Evolutionary conservation across 1,140 invertebrate genomes (phyloP).

Genomic region (Linepithema humile): DNA sequence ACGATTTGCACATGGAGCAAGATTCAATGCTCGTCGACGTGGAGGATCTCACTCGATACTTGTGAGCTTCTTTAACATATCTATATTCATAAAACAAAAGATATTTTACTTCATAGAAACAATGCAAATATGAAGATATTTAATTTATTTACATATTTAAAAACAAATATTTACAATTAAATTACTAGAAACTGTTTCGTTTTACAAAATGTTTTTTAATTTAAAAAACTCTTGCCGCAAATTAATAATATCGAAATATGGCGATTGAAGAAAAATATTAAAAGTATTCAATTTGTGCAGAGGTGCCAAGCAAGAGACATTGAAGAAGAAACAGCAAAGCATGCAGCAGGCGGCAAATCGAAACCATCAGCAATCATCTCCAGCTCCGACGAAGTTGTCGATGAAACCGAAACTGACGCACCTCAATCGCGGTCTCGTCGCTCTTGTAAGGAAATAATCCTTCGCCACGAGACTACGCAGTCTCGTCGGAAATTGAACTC

Average conservation of each 20-base stretch:
- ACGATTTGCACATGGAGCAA: slow-evolving; percentile 98
- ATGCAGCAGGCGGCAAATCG: slow-evolving; percentile 67
- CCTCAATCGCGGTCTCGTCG: slow-evolving; percentile 72
- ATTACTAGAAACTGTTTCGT: neutral
- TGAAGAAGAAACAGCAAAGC: slow-evolving; percentile 75
- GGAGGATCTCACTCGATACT: slow-evolving; percentile 96
- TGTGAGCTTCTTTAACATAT: slow-evolving; percentile 87
- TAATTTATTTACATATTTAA: neutral
- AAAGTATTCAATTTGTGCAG: slow-evolving; percentile 74
- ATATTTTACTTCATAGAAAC: neutral
- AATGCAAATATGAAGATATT: too few species aligned
- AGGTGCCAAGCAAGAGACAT: slow-evolving; percentile 82
- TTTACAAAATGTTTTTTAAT: neutral
- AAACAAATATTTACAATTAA: neutral
- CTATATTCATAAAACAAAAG: neutral
- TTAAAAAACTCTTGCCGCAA: neutral
- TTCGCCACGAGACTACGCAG: slow-evolving; percentile 66
- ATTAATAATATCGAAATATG: neutral
- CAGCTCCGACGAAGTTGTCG: slow-evolving; percentile 61
- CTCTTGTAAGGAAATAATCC: slow-evolving; percentile 79
- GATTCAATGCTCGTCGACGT: slow-evolving; percentile 99
- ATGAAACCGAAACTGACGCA: slow-evolving; percentile 76
- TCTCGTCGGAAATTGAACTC: slow-evolving; percentile 68
- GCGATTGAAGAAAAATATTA: neutral
- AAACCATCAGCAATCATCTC: slow-evolving; percentile 62